Conservation (phyloP, 2,888 invertebrate genomes). For the Callinectes sapidus region DNA sequence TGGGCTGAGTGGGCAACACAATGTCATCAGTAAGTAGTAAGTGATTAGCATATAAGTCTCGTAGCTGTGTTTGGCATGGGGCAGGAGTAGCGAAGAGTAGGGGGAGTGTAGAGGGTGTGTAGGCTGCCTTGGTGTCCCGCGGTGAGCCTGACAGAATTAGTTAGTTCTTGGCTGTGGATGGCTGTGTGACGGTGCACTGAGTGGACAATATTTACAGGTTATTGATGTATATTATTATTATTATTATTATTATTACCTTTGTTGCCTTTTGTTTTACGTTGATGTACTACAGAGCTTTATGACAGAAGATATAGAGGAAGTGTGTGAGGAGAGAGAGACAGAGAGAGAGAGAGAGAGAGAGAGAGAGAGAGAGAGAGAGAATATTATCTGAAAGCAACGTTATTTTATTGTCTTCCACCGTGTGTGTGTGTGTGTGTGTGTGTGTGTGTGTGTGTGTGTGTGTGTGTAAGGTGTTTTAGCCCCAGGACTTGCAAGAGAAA, state of each 20-base stretch:
- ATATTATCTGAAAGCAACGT: neutral
- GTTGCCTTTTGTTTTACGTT: neutral
- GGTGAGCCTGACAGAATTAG: neutral
- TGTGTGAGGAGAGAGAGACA: too few species aligned
- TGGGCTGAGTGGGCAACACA: neutral
- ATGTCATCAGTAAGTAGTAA: neutral
- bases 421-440: slow-evolving; percentile 9
- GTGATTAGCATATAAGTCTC: neutral
- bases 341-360: too few species aligned
- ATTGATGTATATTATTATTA: neutral
- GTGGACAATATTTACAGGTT: neutral
- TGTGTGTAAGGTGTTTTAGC: neutral
- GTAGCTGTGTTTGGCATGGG: too few species aligned
- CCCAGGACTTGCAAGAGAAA: neutral
- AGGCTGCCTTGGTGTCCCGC: neutral
- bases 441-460: slow-evolving; percentile 7
- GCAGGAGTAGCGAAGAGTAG: neutral
- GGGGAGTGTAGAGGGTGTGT: neutral
- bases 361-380: neutral
- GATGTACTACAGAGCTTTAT: too few species aligned
- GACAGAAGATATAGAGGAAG: too few species aligned
- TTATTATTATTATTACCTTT: neutral
- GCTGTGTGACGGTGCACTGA: neutral
- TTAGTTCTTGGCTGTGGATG: neutral
- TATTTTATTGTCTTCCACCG: neutral